Evolutionary conservation across 1,140 invertebrate genomes (phyloP), one percentile per base, ranked within the genome.

Genomic region (Drosophila nigrodunni): DNA sequence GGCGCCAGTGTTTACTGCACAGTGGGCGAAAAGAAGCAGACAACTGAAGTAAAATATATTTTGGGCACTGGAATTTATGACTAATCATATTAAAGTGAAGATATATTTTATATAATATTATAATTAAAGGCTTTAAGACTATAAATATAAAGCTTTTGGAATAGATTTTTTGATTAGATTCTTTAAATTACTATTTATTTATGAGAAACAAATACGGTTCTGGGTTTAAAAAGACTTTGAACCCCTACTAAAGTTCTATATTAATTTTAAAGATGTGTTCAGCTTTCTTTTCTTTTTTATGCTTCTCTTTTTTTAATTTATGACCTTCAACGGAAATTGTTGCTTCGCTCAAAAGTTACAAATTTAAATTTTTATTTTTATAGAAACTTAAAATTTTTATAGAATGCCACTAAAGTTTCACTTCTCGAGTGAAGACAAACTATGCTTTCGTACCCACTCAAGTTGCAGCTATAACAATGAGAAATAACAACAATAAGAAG

Each of bases 331-430:
- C 18, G 1, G 2, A 18, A 18, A 18, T 18, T 41, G 11, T 41
- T 9, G 8, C 0, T 10, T 4, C 39, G 8, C 9, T n/a, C 13
- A 35, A 18, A 39, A 11, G 25, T n/a, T 0, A 30, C 35, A 57
- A 39, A 11, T 39, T 57, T 21, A 57, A 57, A 41, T 57, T 39
- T n/a, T n/a, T n/a, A n/a, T n/a, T n/a, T n/a, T n/a, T n/a, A n/a
- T n/a, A n/a, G n/a, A n/a, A n/a, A n/a, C n/a, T n/a, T 2, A 25
- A 57, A 18, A 18, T n/a, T 7, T 39, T 55, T 39, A 39, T 55
- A 8, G 34, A 18, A 10, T 55, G 35, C 52, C 7, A 52, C 49
- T 35, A 35, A 54, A 35, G 34, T 54, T 52, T 52, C 30, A 21
- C 35, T 39, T 8, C 35, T 18, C 10, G 15, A 41, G 41, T 57